Base-by-base conservation (phyloP, 2,888 invertebrate genomes). In the Neelides folsomi region DNA sequence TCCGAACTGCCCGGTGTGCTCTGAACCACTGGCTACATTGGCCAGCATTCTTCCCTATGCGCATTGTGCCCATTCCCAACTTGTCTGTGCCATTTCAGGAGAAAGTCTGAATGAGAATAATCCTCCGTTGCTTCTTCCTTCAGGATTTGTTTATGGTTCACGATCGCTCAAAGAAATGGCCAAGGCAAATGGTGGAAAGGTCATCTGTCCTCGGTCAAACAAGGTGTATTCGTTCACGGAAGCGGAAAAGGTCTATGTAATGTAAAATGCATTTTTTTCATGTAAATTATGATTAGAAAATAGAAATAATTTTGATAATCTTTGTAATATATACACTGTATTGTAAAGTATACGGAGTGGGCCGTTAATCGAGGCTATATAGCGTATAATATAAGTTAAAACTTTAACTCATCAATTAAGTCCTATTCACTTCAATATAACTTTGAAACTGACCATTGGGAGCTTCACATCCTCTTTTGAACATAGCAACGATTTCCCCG, bases 71-170 rank as follows among this genome's bases (percentile, higher is more conserved):
- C 95, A 95, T 72, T 94, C 94, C 59, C 80, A 92, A 50, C 79
- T 95, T 50, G 86, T 95, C 67, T 98, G 97, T 72, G 76, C 79
- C 68, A 82, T 95, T 65, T 86, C 88, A 55, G 88, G 90, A 27
- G 77, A 84, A 66, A 85, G 92, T 45, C 77, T 98, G 66, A 94
- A 98, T 74, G 95, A 97, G 70, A 86, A 97, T 72, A 95, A 97
- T 75, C 90, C 89, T 65, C 95, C 95, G 10, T 87, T 97, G 84
- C 92, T 94, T 82, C 77, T 99, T 73, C 98, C 98, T 57, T 97
- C 97, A 74, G 97, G 97, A 51, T 86, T 90, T 73, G 93, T 98
- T 54, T 97, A 93, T 68, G 92, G 92, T 9, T 87, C 90, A 73
- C 80, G 86, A 86, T 88, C 93, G 12, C 75, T 97, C 53, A 81